Evolutionary conservation across 2,888 invertebrate genomes (phyloP), one percentile per base, ranked within the genome.

Genomic region (Monopis laevigella): DNA sequence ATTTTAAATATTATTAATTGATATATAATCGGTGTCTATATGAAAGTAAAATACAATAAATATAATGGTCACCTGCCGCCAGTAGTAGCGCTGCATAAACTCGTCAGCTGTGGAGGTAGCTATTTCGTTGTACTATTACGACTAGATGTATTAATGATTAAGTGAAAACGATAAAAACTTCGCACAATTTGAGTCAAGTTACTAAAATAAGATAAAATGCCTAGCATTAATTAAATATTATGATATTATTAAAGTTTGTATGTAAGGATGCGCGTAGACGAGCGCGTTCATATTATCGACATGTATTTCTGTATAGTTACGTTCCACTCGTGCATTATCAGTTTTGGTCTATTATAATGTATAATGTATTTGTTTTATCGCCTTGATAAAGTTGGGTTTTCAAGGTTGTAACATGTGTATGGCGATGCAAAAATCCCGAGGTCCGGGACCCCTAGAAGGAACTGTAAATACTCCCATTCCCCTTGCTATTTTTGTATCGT

Each of bases 151-250:
- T 51, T 62, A 63, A 58, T 52, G 53, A 60, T 62, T 26, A 39
- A 24, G 59, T 59, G 54, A 64, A 65, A 71, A 69, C 58, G 24
- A 41, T 42, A 65, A 72, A 71, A 71, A 65, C 57, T 66, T 75
- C 78, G 80, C 80, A 80, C 80, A 80, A 80, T 67, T n/a, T 63
- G 65, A 73, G 51, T 71, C 70, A 70, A 68, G 63, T 64, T 71
- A 74, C 61, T 77, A 73, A 71, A 58, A 55, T 77, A 77, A 65
- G 60, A 51, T 48, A 71, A 66, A 71, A 62, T 68, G 36, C 36
- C 21, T 21, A 21, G 36, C 36, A 36, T 36, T 36, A 21, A 11
- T 11, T n/a, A n/a, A n/a, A n/a, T 24, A 24, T 24, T 24, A 24
- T 8, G 5, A 24, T 24, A 7, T 24, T 7, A 7, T 24, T 24